Evolutionary conservation across 1,140 invertebrate species (phyloP).

Genomic region (Plodia interpunctella): DNA sequence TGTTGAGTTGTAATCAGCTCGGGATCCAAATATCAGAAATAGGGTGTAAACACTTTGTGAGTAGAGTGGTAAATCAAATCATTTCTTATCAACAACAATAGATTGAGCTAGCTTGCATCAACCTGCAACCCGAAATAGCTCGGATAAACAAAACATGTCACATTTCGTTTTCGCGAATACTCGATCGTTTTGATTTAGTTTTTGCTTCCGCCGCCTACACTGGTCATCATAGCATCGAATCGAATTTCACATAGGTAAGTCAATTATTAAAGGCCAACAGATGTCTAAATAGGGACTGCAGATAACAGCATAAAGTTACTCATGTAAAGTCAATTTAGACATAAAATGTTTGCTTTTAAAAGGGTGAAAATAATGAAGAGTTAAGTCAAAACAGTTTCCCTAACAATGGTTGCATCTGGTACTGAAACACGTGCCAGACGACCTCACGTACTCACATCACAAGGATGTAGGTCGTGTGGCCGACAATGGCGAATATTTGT

Average conservation of each 20-base stretch:
- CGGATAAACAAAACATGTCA: conserved; percentile 46
- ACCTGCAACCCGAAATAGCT: conserved; percentile 39
- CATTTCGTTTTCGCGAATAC: conserved; percentile 9
- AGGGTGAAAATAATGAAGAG: not conserved
- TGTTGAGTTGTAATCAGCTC: conserved; percentile 20
- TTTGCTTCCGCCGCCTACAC: conserved; percentile 4
- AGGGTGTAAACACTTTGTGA: conserved; percentile 40
- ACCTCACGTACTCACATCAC: conserved; percentile 34
- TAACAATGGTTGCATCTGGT: not conserved
- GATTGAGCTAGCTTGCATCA: conserved; percentile 50
- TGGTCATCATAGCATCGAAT: conserved; percentile 4
- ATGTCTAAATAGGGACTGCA: too few relatives aligned
- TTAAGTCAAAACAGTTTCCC: not conserved
- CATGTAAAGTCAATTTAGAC: too few relatives aligned
- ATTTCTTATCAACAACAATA: conserved; percentile 29
- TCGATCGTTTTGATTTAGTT: not conserved
- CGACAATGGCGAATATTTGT: conserved; percentile 34
- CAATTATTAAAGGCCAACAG: not conserved
- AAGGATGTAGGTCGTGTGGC: conserved; percentile 35
- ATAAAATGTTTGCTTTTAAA: too few relatives aligned
- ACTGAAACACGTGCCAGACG: conserved; percentile 17
- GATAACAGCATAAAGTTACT: too few relatives aligned
- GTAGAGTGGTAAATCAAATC: conserved; percentile 35
- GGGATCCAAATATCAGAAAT: conserved; percentile 12
- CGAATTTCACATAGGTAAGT: not conserved